Conservation (phyloP, 1,140 invertebrate genomes). For the Berghia stephanieae region DNA sequence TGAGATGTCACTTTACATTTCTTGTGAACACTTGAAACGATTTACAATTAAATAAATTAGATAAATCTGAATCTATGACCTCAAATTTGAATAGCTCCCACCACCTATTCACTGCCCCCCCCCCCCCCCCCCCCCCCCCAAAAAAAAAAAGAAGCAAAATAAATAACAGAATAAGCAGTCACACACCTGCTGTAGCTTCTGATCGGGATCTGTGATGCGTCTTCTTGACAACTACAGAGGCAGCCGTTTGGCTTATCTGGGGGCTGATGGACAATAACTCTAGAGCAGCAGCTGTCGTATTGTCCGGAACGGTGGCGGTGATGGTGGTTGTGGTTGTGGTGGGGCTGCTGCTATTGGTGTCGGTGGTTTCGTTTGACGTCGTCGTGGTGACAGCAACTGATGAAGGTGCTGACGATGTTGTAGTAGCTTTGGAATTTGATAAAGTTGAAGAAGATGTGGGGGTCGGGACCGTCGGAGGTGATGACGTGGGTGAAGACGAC, state of each 20-base stretch:
- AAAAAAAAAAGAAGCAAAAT: neutral
- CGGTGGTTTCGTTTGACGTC: neutral
- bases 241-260: slow-evolving; percentile 14
- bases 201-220: slow-evolving; percentile 89
- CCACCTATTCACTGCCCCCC: neutral
- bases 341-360: slow-evolving; percentile 23
- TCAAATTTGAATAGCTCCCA: too few species aligned
- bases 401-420: too few species aligned
- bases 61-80: too few species aligned
- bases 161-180: slow-evolving; percentile 12
- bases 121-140: slow-evolving; percentile 6
- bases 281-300: slow-evolving; percentile 13
- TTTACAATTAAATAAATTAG: too few species aligned
- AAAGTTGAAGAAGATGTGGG: too few species aligned
- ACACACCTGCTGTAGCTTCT: slow-evolving; percentile 80
- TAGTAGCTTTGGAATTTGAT: too few species aligned
- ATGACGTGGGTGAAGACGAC: too few species aligned
- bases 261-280: slow-evolving; percentile 26
- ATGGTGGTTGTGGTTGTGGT: slow-evolving; percentile 34
- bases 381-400: too few species aligned
- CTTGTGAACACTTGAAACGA: too few species aligned
- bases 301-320: slow-evolving; percentile 11
- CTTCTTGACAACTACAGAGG: slow-evolving; percentile 64
- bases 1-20: too few species aligned
- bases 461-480: too few species aligned